Percentiles rank a stretch among this genome's conserved stretches.
Evolutionary conservation across 2,113 vertebrate genomes (phyloP).

Genomic region (Protobothrops mucrosquamatus): DNA sequence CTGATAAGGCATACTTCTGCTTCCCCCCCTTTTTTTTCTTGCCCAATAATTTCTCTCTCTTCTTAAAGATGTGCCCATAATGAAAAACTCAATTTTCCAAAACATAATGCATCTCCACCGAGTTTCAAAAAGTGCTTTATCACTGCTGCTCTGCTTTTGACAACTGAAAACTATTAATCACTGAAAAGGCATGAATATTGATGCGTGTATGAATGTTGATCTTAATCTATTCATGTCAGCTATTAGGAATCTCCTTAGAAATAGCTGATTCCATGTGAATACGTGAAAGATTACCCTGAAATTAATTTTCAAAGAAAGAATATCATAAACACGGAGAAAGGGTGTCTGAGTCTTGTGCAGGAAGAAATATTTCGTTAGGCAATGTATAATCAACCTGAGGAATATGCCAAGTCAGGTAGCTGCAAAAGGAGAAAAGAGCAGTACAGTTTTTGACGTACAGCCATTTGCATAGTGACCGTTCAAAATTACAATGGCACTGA

Average conservation of each 20-base stretch:
- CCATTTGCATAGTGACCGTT: background rate
- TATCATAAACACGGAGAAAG: background rate
- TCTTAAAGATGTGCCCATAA: slow-evolving; percentile 49
- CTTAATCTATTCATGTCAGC: slow-evolving; percentile 43
- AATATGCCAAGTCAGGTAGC: background rate
- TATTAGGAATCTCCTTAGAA: slow-evolving; percentile 44
- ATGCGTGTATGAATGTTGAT: slow-evolving; percentile 55
- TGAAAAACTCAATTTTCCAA: slow-evolving; percentile 40
- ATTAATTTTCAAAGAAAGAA: background rate
- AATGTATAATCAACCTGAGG: background rate
- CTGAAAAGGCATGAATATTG: slow-evolving; percentile 33
- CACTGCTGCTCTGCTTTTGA: slow-evolving; percentile 42
- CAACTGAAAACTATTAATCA: slow-evolving; percentile 61
- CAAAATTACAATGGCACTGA: background rate
- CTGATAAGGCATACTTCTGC: slow-evolving; percentile 6
- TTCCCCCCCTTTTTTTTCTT: slow-evolving; percentile 1
- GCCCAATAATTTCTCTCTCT: slow-evolving; percentile 43
- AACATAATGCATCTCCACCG: slow-evolving; percentile 30
- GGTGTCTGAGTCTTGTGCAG: background rate
- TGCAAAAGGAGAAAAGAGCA: background rate
- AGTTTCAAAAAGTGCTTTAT: slow-evolving; percentile 47
- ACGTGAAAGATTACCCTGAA: background rate
- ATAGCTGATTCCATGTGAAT: slow-evolving; percentile 47
- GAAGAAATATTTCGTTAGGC: background rate
- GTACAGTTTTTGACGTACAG: background rate